Conservation (phyloP, 2,888 invertebrate genomes). For the Hedya salicella region DNA sequence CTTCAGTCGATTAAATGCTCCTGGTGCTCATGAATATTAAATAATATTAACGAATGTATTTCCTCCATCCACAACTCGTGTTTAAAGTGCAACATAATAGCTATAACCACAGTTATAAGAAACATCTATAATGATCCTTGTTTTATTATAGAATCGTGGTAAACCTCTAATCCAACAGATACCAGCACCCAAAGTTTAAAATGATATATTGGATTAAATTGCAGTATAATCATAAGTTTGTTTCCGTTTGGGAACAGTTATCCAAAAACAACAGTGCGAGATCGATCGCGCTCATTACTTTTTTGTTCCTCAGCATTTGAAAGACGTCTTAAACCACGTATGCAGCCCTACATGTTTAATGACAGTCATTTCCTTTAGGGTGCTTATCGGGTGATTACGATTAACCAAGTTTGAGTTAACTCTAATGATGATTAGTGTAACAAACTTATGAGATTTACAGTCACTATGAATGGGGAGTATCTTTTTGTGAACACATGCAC, state of each 20-base stretch:
- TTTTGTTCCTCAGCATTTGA: conserved; percentile 57
- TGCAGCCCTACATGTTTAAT: conserved; percentile 53
- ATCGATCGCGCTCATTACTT: conserved; percentile 66
- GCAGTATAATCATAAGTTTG: conserved; percentile 65
- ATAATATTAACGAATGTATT: conserved; percentile 47
- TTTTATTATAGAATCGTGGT: conserved; percentile 14
- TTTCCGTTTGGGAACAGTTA: conserved; percentile 72
- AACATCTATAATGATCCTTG: conserved; percentile 16
- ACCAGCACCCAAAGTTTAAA: conserved; percentile 31
- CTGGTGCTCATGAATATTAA: conserved; percentile 66
- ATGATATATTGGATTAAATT: conserved; percentile 59
- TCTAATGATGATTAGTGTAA: conserved; percentile 47
- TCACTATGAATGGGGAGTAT: background rate
- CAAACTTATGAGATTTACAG: conserved; percentile 20
- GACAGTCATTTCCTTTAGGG: conserved; percentile 60
- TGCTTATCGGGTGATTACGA: conserved; percentile 46
- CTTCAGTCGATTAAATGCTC: conserved; percentile 74
- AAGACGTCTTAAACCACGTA: conserved; percentile 58
- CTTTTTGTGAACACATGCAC: conserved; percentile 2
- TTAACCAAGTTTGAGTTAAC: conserved; percentile 48
- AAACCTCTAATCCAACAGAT: conserved; percentile 21
- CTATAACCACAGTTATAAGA: conserved; percentile 14
- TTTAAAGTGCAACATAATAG: conserved; percentile 6
- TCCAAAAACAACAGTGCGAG: conserved; percentile 53
- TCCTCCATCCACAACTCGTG: background rate